Conservation (phyloP, 92 coral and sea anemone species). For the Palythoa caribaeorum region DNA sequence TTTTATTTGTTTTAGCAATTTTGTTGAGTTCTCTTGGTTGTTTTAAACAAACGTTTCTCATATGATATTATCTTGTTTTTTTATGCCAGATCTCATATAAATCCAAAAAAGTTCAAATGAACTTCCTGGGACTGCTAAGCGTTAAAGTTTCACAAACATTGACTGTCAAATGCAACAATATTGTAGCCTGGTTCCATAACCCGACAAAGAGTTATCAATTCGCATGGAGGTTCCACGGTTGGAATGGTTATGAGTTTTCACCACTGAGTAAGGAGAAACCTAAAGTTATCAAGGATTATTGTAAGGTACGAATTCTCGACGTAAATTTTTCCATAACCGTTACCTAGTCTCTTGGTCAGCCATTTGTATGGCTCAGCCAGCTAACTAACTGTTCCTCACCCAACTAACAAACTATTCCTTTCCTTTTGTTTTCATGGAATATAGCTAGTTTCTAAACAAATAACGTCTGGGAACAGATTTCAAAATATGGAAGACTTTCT, state of each 20-base stretch:
- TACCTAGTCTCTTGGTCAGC: no score
- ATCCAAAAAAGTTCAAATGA: conserved; percentile 87
- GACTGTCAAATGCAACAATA: conserved; percentile 87
- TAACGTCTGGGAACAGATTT: no score
- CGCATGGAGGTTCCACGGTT: conserved; percentile 92
- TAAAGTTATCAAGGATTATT: conserved; percentile 82
- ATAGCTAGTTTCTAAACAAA: no score
- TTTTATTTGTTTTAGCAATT: no score
- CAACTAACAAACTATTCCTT: not conserved
- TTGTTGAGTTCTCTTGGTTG: no score
- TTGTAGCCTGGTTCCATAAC: conserved; percentile 92
- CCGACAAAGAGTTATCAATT: conserved; percentile 77
- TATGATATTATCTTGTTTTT: not conserved
- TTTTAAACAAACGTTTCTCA: not conserved
- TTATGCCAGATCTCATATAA: conserved; percentile 78
- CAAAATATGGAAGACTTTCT: no score
- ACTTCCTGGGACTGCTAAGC: conserved; percentile 94
- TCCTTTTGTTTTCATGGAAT: not conserved
- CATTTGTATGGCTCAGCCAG: no score
- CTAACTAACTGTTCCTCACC: no score
- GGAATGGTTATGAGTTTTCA: conserved; percentile 84
- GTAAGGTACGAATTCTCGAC: conserved; percentile 69
- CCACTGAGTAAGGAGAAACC: conserved; percentile 74
- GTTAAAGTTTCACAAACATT: conserved; percentile 80
- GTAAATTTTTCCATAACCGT: no score